Conservation (phyloP, 2,888 invertebrate species). For the Catocala nupta region DNA sequence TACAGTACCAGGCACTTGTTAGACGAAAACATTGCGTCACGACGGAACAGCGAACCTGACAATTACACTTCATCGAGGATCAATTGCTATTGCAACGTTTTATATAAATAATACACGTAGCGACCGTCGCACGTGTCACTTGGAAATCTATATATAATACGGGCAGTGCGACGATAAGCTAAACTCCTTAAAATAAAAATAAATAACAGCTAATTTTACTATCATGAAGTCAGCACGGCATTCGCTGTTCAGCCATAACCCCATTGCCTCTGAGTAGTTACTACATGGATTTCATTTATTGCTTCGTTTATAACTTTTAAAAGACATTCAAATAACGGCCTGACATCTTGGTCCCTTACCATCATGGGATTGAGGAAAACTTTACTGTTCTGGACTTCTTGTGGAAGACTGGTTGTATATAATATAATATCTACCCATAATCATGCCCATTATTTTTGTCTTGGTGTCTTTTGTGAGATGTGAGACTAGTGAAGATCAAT, state of each 20-base stretch:
- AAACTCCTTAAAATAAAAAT: slow-evolving; percentile 6
- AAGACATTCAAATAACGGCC: slow-evolving; percentile 32
- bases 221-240: neutral
- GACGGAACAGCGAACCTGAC: slow-evolving; percentile 44
- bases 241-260: slow-evolving; percentile 54
- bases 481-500: slow-evolving; percentile 11
- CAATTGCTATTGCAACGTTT: neutral
- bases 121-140: neutral
- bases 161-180: neutral
- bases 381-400: slow-evolving; percentile 41
- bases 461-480: neutral
- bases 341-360: slow-evolving; percentile 64
- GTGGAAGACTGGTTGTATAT: slow-evolving; percentile 54
- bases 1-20: slow-evolving; percentile 75
- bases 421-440: slow-evolving; percentile 24
- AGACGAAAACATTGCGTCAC: slow-evolving; percentile 44
- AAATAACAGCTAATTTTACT: slow-evolving; percentile 28
- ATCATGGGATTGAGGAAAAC: slow-evolving; percentile 53
- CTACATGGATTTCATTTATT: slow-evolving; percentile 46
- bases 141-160: neutral
- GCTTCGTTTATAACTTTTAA: slow-evolving; percentile 52
- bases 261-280: slow-evolving; percentile 33
- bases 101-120: slow-evolving; percentile 2
- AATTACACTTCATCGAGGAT: neutral
- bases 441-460: slow-evolving; percentile 19